Conservation (phyloP, 2,797 vertebrate species). For the Bradypus variegatus region DNA sequence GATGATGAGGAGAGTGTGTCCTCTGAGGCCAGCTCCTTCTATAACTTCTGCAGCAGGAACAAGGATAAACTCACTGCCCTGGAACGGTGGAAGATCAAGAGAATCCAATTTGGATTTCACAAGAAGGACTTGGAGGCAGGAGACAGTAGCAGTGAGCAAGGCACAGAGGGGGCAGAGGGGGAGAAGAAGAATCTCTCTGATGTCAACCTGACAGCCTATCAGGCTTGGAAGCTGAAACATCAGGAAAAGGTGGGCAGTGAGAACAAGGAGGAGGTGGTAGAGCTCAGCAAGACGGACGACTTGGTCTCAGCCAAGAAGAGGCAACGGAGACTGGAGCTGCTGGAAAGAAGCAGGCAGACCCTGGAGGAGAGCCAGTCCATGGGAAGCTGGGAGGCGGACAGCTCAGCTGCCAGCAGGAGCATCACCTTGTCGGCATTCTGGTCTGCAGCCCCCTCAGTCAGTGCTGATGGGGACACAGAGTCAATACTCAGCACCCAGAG, state of each 20-base stretch:
- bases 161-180: conserved; percentile 52
- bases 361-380: conserved; percentile 92
- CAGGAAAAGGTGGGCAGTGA: conserved; percentile 86
- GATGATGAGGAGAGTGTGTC: conserved; percentile 84
- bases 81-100: conserved; percentile 94
- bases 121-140: conserved; percentile 83
- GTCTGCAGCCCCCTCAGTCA: conserved; percentile 72
- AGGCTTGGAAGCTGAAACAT: conserved; percentile 90
- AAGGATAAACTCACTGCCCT: conserved; percentile 89
- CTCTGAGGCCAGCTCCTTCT: conserved; percentile 88
- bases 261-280: conserved; percentile 83
- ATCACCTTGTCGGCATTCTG: conserved; percentile 89
- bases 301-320: conserved; percentile 78
- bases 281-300: conserved; percentile 83
- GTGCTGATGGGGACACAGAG: conserved; percentile 76
- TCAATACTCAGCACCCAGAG: conserved; percentile 82
- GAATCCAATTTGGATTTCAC: conserved; percentile 97
- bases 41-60: conserved; percentile 93
- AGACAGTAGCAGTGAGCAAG: conserved; percentile 64
- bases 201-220: conserved; percentile 88
- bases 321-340: conserved; percentile 86
- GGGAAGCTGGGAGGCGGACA: conserved; percentile 84
- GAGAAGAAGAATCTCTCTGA: conserved; percentile 75
- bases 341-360: conserved; percentile 86
- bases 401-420: conserved; percentile 74